Conservation (phyloP, 2,888 invertebrate species). For the Heliothis peltigera region DNA sequence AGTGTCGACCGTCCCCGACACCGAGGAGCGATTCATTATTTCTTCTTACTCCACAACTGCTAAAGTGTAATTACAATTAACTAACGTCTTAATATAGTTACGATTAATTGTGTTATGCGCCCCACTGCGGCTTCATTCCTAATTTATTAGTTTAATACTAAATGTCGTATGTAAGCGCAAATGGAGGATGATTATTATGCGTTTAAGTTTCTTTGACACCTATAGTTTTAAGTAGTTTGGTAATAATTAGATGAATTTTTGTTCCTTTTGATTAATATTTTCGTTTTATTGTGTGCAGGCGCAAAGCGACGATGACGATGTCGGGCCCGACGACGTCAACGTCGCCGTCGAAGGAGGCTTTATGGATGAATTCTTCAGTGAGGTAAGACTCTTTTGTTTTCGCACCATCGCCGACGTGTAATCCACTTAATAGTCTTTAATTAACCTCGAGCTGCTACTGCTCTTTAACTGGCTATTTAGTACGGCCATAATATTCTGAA, state of each 20-base stretch:
- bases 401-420: constrained; percentile 10
- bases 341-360: constrained; percentile 98
- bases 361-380: constrained; percentile 99
- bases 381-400: constrained; percentile 91
- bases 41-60: constrained; percentile 28
- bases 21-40: constrained; percentile 38
- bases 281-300: constrained; percentile 91
- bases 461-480: constrained; percentile 34
- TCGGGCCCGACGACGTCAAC: constrained; percentile 98
- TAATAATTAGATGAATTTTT: no score
- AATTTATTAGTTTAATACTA: constrained; percentile 20
- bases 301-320: constrained; percentile 99
- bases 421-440: constrained; percentile 45
- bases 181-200: constrained; percentile 1
- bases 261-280: constrained; percentile 8
- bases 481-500: constrained; percentile 51
- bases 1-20: constrained; percentile 40
- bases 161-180: constrained; percentile 15
- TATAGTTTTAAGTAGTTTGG: neutral
- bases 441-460: constrained; percentile 35
- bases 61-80: constrained; percentile 38
- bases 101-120: constrained; percentile 25
- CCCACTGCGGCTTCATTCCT: constrained; percentile 1
- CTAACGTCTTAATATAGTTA: constrained; percentile 27
- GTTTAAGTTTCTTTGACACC: neutral